Percentiles rank a stretch among this genome's conserved stretches.
Conservation (phyloP, 2,797 vertebrate genomes). For the Lindbergichthys nudifrons region DNA sequence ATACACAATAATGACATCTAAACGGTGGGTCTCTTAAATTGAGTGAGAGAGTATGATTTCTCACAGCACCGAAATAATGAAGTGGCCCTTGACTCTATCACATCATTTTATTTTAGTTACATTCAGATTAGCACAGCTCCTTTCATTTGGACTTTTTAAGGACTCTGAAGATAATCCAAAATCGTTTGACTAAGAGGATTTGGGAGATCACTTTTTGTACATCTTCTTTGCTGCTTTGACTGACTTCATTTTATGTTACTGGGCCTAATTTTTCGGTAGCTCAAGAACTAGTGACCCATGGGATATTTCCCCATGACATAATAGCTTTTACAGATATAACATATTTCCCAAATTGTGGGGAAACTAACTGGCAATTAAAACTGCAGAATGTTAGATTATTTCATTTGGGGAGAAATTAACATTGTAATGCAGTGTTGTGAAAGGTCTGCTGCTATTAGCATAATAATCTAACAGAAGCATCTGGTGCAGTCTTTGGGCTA, state of each 20-base stretch:
- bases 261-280: not conserved
- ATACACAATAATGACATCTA: conserved; percentile 3
- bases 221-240: not conserved
- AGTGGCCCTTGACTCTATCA: not conserved
- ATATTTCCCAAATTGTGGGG: conserved; percentile 12
- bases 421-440: conserved; percentile 47
- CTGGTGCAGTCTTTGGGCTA: conserved; percentile 33
- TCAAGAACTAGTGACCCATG: not conserved
- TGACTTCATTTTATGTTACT: not conserved
- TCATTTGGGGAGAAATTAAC: conserved; percentile 47
- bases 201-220: not conserved
- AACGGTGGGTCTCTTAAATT: conserved; percentile 1
- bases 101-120: not conserved
- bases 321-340: conserved; percentile 21
- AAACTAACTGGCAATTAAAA: conserved; percentile 52
- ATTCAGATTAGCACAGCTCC: not conserved
- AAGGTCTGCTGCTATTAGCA: conserved; percentile 40
- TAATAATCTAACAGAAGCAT: conserved; percentile 50
- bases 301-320: not conserved
- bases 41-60: not conserved
- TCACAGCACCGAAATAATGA: not conserved
- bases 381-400: conserved; percentile 33
- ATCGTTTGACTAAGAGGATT: not conserved
- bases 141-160: not conserved
- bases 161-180: conserved; percentile 9